Percentiles rank a stretch among this genome's conserved stretches.
These are phyloP conservation scores for Mormyrops attenuatus DNA, from an alignment of 2,797 vertebrate genomes.

Conservation along the genomic window DNA sequence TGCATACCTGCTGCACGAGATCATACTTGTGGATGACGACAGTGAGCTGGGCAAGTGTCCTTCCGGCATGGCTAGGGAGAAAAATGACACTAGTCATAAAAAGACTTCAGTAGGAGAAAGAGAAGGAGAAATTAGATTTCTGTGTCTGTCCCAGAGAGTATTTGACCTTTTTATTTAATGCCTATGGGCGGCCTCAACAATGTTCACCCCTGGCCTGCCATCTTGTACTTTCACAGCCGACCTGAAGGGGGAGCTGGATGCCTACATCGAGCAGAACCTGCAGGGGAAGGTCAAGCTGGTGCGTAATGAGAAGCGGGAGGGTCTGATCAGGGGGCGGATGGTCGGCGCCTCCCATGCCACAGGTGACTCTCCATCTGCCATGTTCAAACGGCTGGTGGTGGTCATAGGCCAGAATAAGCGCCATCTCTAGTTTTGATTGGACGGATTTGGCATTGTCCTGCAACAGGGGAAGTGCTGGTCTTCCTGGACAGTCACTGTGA, in stretches of 20 bases:
- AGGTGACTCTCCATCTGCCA: conserved; percentile 54
- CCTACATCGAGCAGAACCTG: conserved; percentile 67
- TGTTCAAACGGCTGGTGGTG: not conserved
- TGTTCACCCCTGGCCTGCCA: not conserved
- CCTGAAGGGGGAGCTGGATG: conserved; percentile 76
- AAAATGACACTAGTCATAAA: not conserved
- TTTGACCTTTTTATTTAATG: not conserved
- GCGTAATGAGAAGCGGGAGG: conserved; percentile 81
- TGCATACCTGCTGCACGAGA: conserved; percentile 72
- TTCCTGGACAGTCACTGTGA: conserved; percentile 98
- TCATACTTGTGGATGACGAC: conserved; percentile 88
- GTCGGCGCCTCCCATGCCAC: conserved; percentile 85
- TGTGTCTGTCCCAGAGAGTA: not conserved
- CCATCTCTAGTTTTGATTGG: not conserved
- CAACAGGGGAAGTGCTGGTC: conserved; percentile 81
- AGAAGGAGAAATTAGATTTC: not conserved
- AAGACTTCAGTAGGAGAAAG: not conserved
- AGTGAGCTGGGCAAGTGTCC: conserved; percentile 76
- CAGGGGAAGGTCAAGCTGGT: conserved; percentile 74
- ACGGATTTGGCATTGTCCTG: not conserved
- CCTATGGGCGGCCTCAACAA: not conserved
- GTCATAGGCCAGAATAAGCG: not conserved
- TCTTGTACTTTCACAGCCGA: conserved; percentile 62
- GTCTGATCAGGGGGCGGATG: conserved; percentile 91
- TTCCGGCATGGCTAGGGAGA: not conserved